Evolutionary conservation across 2,797 vertebrate genomes (phyloP), one percentile per base, ranked within the genome.

Genomic region (Gila robusta): DNA sequence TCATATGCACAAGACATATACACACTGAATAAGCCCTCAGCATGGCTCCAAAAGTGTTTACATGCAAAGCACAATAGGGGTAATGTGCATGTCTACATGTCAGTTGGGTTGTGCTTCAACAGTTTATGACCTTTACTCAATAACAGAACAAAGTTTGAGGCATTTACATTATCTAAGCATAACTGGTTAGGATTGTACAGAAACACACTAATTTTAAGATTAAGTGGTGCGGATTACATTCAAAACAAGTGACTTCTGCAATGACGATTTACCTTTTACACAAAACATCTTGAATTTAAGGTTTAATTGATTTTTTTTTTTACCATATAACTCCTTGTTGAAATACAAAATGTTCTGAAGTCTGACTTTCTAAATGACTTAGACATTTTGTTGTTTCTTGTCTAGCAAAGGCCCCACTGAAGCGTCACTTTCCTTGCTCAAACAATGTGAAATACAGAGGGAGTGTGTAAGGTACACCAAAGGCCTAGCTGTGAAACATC

Each of bases 401-500:
- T 47, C 44, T 47, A 47, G 44, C 47, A 85, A 70, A 84, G 37
- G 72, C 52, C 81, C 32, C 66, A 64, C 39, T 73, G 56, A 87
- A 67, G 70, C 80, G 66, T 67, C 39, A 47, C 66, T 74, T 85
- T 76, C 49, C 35, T 69, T 41, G 52, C 81, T 44, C 47, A 85
- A 66, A 44, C 80, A 70, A 88, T 73, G 67, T 59, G 85, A 84
- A 89, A 66, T 84, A 80, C 82, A 89, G 78, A 84, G 79, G 66
- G 44, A 86, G 12, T 66, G 79, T 81, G 80, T 85, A 70, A 82
- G 69, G 17, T 78, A 81, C 77, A 86, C 47, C 44, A 56, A 82
- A 84, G 54, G 70, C 81, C 32, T 85, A 73, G 79, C 83, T 59
- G 84, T 72, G 87, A 88, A 87, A 87, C 81, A 82, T 76, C 84